Evolutionary conservation across 2,888 invertebrate species (phyloP).

Genomic region (Spisula solida): DNA sequence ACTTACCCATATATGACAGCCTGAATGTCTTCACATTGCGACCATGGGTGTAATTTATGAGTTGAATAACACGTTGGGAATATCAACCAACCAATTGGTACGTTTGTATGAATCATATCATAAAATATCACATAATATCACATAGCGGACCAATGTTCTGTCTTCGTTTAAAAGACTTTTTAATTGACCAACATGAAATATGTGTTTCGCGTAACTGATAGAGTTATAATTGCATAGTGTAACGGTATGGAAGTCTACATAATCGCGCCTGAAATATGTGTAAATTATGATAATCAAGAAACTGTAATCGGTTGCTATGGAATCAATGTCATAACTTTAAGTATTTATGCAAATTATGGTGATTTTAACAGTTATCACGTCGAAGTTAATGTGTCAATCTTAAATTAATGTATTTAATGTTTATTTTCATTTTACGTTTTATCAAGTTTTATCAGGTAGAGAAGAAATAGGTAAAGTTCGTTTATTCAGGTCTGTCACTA

Average conservation of each 20-base stretch:
- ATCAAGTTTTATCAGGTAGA: too few relatives aligned
- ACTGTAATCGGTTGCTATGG: too few relatives aligned
- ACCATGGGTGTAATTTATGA: conserved; percentile 3
- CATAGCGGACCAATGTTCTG: neutral
- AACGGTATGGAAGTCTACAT: neutral
- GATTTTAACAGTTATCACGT: too few relatives aligned
- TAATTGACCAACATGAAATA: neutral
- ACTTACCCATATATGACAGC: neutral
- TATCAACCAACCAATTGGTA: neutral
- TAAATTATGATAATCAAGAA: neutral
- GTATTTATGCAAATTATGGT: too few relatives aligned
- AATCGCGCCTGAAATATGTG: neutral
- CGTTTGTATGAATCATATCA: neutral
- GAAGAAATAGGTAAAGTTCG: too few relatives aligned
- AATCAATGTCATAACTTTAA: too few relatives aligned
- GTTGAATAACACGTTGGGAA: neutral
- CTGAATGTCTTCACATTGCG: neutral
- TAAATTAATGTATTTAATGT: too few relatives aligned
- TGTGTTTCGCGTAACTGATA: neutral
- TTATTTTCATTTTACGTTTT: too few relatives aligned
- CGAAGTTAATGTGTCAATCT: too few relatives aligned
- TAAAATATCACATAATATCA: neutral
- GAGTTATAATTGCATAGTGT: neutral
- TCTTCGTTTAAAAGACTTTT: neutral
- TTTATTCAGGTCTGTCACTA: too few relatives aligned